Conservation (phyloP, 2,888 invertebrate species). For the Galeopsomyia nigrocyanea region DNA sequence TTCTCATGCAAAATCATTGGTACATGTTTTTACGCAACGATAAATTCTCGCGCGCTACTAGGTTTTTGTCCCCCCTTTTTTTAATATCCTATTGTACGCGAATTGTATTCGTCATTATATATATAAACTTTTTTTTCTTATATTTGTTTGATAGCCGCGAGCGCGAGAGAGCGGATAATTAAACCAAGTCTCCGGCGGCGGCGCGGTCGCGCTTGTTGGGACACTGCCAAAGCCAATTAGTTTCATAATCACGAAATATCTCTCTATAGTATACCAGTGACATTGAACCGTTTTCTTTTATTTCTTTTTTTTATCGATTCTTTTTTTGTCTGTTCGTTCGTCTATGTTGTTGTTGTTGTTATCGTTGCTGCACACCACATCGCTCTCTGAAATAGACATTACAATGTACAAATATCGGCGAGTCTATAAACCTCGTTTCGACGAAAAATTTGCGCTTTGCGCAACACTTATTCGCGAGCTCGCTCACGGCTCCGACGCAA, state of each 20-base stretch:
- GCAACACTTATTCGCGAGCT: too few species aligned
- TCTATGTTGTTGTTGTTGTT: too few species aligned
- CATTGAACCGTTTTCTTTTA: slow-evolving; percentile 19
- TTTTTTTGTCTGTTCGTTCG: too few species aligned
- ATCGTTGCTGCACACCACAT: too few species aligned
- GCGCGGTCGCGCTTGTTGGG: slow-evolving; percentile 20
- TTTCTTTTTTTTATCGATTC: too few species aligned
- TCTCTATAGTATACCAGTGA: background rate
- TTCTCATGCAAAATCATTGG: background rate
- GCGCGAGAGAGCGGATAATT: slow-evolving; percentile 5
- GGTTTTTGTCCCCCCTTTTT: too few species aligned
- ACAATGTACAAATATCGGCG: slow-evolving; percentile 8
- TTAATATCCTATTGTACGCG: too few species aligned
- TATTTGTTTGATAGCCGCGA: too few species aligned
- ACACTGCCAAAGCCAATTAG: slow-evolving; percentile 43
- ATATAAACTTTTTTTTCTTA: background rate
- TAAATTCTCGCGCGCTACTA: too few species aligned
- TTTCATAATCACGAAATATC: slow-evolving; percentile 25
- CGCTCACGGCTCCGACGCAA: too few species aligned
- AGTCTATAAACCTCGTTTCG: too few species aligned
- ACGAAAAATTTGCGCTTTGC: too few species aligned
- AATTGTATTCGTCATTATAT: slow-evolving; percentile 12
- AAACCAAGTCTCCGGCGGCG: background rate
- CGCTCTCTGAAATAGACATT: background rate
- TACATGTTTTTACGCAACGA: background rate